Evolutionary conservation across 2,888 invertebrate species (phyloP).

Genomic region (Eristalinus aeneus): DNA sequence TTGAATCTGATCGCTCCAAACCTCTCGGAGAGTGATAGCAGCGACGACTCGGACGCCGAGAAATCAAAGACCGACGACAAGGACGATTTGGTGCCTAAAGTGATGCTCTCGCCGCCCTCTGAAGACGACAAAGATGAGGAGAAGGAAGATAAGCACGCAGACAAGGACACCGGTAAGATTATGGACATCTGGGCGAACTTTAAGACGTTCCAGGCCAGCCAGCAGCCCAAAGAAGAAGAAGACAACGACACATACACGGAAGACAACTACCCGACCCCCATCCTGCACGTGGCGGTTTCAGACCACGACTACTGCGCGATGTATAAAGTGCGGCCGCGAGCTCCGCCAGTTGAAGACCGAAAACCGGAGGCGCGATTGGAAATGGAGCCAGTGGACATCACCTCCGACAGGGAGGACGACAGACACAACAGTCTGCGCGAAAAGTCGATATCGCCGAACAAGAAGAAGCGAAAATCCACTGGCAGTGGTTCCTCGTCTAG

Average conservation of each 20-base stretch:
- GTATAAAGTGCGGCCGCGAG: slow-evolving; percentile 73
- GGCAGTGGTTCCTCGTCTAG: slow-evolving; percentile 85
- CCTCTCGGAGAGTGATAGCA: slow-evolving; percentile 92
- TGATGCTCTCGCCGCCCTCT: slow-evolving; percentile 78
- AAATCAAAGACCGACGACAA: slow-evolving; percentile 73
- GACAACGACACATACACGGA: slow-evolving; percentile 53
- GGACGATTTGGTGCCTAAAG: slow-evolving; percentile 75
- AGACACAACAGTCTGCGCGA: slow-evolving; percentile 70
- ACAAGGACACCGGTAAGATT: slow-evolving; percentile 72
- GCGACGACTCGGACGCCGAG: slow-evolving; percentile 82
- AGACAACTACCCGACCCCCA: slow-evolving; percentile 74
- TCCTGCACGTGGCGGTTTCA: slow-evolving; percentile 84
- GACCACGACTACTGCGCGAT: slow-evolving; percentile 90
- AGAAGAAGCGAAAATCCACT: slow-evolving; percentile 75
- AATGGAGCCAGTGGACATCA: slow-evolving; percentile 74
- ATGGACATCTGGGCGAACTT: slow-evolving; percentile 78
- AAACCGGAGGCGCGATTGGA: slow-evolving; percentile 35
- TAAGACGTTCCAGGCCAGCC: slow-evolving; percentile 74
- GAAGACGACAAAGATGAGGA: slow-evolving; percentile 77
- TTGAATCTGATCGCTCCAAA: slow-evolving; percentile 90
- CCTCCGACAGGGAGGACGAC: slow-evolving; percentile 74
- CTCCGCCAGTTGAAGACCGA: slow-evolving; percentile 72
- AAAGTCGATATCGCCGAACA: slow-evolving; percentile 76
- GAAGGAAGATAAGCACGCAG: slow-evolving; percentile 70
- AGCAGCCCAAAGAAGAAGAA: slow-evolving; percentile 60